Evolutionary conservation across 2,888 invertebrate genomes (phyloP).

Genomic region (Fragum whitleyi): DNA sequence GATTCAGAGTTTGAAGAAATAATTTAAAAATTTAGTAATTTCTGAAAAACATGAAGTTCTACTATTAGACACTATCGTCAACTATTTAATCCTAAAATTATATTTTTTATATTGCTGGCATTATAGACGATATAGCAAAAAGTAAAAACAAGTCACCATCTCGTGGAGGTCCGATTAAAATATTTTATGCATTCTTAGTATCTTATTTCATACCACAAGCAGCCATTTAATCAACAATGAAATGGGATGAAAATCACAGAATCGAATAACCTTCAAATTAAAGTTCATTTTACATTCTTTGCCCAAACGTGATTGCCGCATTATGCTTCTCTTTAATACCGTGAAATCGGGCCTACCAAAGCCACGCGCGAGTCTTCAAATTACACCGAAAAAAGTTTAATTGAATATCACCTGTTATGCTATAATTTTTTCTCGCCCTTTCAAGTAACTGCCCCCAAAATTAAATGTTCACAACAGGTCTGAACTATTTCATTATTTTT

Average conservation of each 20-base stretch:
- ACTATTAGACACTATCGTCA: too few species aligned
- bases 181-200: neutral
- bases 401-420: slow-evolving; percentile 28
- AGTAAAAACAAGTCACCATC: too few species aligned
- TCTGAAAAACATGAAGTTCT: too few species aligned
- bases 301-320: neutral
- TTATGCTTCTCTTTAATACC: slow-evolving; percentile 1
- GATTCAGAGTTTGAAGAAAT: too few species aligned
- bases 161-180: neutral
- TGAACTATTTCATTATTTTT: slow-evolving; percentile 1
- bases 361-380: slow-evolving; percentile 15
- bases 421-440: slow-evolving; percentile 13
- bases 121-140: too few species aligned
- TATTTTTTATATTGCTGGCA: too few species aligned
- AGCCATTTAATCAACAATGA: neutral
- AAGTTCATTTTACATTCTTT: slow-evolving; percentile 1
- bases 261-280: neutral
- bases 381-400: neutral
- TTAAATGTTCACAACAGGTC: slow-evolving; percentile 5
- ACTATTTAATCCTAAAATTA: too few species aligned
- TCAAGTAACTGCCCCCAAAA: slow-evolving; percentile 3
- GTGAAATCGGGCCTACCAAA: neutral
- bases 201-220: neutral
- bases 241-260: neutral
- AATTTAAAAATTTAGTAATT: too few species aligned